A percentile compares a stretch with the other conserved stretches of the same genome.
These are phyloP conservation scores for Diarsia dahlii DNA, from an alignment of 2,888 invertebrate species.

Conservation along the genomic window DNA sequence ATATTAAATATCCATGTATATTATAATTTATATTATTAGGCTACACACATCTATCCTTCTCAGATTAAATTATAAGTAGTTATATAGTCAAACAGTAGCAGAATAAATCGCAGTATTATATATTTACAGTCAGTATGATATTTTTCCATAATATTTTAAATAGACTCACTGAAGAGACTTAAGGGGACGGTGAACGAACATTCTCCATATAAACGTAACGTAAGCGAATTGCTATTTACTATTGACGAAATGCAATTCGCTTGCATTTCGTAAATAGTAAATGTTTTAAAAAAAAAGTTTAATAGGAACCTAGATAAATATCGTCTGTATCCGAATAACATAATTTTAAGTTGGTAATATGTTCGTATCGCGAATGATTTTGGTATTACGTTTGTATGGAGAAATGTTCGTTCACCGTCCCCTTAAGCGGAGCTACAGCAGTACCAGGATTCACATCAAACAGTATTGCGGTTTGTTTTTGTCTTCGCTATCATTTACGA, in stretches of 20 bases:
- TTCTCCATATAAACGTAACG: no score
- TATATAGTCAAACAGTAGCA: conserved; percentile 53
- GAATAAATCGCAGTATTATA: conserved; percentile 64
- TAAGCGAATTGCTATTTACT: no score
- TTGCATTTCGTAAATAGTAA: no score
- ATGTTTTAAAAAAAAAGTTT: no score
- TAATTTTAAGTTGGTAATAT: no score
- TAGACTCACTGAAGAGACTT: conserved; percentile 24
- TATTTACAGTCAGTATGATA: conserved; percentile 29
- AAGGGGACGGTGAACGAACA: no score
- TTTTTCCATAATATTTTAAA: conserved; percentile 48
- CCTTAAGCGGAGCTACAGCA: background rate
- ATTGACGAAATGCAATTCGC: no score
- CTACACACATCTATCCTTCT: conserved; percentile 54
- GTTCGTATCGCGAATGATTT: no score
- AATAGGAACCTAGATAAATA: no score
- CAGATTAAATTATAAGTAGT: conserved; percentile 54
- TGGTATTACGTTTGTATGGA: no score
- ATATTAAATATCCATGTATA: conserved; percentile 66
- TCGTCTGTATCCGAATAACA: no score
- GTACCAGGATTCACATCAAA: conserved; percentile 16
- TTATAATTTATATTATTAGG: conserved; percentile 60
- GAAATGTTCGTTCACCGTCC: no score
- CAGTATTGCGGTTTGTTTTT: conserved; percentile 18
- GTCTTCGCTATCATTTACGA: background rate